Base-by-base conservation (phyloP, 2,113 vertebrate species). In the Erpornis zantholeuca region DNA sequence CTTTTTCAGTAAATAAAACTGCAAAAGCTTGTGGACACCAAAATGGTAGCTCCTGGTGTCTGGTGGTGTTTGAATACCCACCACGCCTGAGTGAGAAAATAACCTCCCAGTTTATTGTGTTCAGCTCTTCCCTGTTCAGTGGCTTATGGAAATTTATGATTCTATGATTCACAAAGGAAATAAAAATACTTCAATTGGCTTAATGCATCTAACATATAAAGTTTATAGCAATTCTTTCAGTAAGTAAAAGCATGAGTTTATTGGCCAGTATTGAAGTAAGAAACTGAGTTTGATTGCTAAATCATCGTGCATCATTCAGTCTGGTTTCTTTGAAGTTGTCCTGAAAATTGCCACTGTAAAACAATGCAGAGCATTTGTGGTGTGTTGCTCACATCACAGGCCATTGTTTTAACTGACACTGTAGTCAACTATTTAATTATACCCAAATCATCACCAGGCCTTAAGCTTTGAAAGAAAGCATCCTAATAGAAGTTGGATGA, bases 171-270 rank as follows among this genome's bases (percentile, higher is more conserved):
- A 91, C 70, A 91, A 79, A 87, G 59, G 45, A 96, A 92, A 92
- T 87, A 91, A 88, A 93, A 90, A 92, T 50, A 81, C 68, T 89
- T 89, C 49, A 92, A 35, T 17, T 82, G 66, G 27, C 12, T 28
- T 92, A 87, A 54, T 87, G 35, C 20, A 18, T 78, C 44, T 64
- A 87, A 52, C 49, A 22, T 52, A 90, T 53, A 42, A 79, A 82
- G 15, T 82, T 96, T 89, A 82, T 49, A 90, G 63, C 4, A 8
- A 65, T 91, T 87, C 52, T 94, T 89, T 91, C 78, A 85, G 70
- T 87, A 89, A 92, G 49, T 88, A 84, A 81, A 84, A 89, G 24
- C 75, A 81, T 52, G 40, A 84, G 44, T 94, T 92, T 78, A 90
- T 91, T 90, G 66, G 75, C 38, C 66, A 66, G 54, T 85, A 85